Percentiles rank a stretch among this genome's conserved stretches.
Conservation (phyloP, 1,140 invertebrate species). For the Hyphantria cunea region DNA sequence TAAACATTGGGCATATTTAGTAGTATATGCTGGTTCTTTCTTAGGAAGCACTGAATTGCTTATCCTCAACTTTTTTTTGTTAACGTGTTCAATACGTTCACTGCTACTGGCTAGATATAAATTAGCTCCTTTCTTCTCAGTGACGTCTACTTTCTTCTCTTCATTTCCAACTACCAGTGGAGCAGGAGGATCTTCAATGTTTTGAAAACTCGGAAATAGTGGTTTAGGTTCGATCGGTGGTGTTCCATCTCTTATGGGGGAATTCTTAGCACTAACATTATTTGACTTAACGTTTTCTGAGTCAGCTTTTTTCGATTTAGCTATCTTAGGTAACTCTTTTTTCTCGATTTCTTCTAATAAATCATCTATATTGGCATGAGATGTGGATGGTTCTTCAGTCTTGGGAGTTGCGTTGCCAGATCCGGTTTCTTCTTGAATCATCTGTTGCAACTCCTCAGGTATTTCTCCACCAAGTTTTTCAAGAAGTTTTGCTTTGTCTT, state of each 20-base stretch:
- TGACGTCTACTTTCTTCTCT: constrained; percentile 26
- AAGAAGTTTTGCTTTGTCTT: constrained; percentile 70
- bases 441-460: constrained; percentile 62
- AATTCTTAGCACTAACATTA: constrained; percentile 43
- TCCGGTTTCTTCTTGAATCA: constrained; percentile 58
- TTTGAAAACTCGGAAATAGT: constrained; percentile 54
- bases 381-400: constrained; percentile 31
- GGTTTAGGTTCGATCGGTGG: constrained; percentile 55
- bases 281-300: constrained; percentile 38
- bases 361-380: constrained; percentile 65
- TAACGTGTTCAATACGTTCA: constrained; percentile 47
- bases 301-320: constrained; percentile 49
- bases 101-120: constrained; percentile 51
- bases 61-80: constrained; percentile 64
- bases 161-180: constrained; percentile 30
- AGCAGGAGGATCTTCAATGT: constrained; percentile 37
- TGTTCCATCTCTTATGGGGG: constrained; percentile 48
- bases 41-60: constrained; percentile 65
- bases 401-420: constrained; percentile 44
- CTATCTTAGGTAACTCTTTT: constrained; percentile 64
- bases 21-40: constrained; percentile 63
- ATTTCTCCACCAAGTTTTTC: constrained; percentile 71
- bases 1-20: constrained; percentile 69
- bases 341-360: constrained; percentile 72
- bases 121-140: constrained; percentile 62